Evolutionary conservation across 2,113 vertebrate genomes (phyloP).

Genomic region (Hoplias malabaricus): DNA sequence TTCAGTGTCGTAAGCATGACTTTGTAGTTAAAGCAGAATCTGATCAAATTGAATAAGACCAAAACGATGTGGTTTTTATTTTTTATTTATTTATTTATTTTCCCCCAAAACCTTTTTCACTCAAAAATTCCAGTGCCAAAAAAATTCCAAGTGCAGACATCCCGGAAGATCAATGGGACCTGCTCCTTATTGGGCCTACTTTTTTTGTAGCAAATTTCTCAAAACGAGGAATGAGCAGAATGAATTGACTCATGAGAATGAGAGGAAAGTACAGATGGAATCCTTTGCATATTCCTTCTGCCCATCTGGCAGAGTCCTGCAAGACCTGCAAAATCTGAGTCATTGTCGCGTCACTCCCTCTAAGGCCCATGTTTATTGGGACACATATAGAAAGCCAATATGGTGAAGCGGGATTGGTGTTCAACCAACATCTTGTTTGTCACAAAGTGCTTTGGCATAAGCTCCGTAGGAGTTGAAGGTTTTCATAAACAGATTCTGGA

Average conservation of each 20-base stretch:
- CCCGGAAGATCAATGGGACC: neutral
- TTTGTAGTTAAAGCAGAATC: too few species aligned
- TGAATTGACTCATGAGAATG: neutral
- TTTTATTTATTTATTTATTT: too few species aligned
- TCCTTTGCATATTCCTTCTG: neutral
- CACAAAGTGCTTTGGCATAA: neutral
- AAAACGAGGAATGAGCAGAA: neutral
- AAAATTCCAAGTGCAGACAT: too few species aligned
- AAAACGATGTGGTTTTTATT: too few species aligned
- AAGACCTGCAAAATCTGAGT: neutral
- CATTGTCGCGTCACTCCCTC: neutral
- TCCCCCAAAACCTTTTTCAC: too few species aligned
- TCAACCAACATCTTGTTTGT: neutral
- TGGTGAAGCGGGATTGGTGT: neutral
- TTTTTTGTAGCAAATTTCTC: neutral
- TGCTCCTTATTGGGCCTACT: neutral
- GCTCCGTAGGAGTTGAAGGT: neutral
- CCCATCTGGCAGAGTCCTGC: slow-evolving; percentile 3
- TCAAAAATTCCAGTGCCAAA: too few species aligned
- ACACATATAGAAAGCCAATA: neutral
- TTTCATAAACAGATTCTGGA: neutral
- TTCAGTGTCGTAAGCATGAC: too few species aligned
- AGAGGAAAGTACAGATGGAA: neutral
- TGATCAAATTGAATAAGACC: too few species aligned
- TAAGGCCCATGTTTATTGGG: neutral